These are phyloP conservation scores for Perodicticus potto DNA, from an alignment of 2,797 vertebrate species.

Conservation along the genomic window DNA sequence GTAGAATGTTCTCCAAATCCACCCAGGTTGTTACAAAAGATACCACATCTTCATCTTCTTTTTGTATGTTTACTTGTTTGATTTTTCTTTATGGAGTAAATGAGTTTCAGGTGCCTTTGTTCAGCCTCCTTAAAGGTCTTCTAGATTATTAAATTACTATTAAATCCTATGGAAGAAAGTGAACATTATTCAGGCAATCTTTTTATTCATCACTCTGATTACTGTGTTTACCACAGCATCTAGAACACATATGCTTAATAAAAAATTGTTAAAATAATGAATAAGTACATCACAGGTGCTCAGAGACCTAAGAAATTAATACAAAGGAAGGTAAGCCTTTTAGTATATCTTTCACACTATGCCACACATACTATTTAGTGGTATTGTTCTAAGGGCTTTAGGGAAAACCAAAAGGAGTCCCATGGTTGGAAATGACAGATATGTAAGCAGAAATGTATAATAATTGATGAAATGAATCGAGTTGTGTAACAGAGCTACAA, in stretches of 20 bases:
- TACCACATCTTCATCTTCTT: too few relatives aligned
- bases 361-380: not conserved
- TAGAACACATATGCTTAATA: not conserved
- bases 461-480: constrained; percentile 2
- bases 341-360: not conserved
- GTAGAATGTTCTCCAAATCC: not conserved
- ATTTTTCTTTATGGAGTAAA: not conserved
- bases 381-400: not conserved
- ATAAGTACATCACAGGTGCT: not conserved
- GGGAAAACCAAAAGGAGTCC: not conserved
- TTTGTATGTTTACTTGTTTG: not conserved
- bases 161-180: not conserved
- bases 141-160: not conserved
- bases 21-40: too few relatives aligned
- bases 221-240: not conserved
- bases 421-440: not conserved
- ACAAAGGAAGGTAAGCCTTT: constrained; percentile 2
- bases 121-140: not conserved
- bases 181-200: not conserved
- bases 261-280: constrained; percentile 2
- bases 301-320: constrained; percentile 10
- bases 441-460: not conserved
- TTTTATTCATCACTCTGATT: not conserved
- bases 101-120: not conserved
- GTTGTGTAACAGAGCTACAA: not conserved